Percentiles rank a stretch among this genome's conserved stretches.
Conservation (phyloP, 2,888 invertebrate genomes). For the Xestia xanthographa region DNA sequence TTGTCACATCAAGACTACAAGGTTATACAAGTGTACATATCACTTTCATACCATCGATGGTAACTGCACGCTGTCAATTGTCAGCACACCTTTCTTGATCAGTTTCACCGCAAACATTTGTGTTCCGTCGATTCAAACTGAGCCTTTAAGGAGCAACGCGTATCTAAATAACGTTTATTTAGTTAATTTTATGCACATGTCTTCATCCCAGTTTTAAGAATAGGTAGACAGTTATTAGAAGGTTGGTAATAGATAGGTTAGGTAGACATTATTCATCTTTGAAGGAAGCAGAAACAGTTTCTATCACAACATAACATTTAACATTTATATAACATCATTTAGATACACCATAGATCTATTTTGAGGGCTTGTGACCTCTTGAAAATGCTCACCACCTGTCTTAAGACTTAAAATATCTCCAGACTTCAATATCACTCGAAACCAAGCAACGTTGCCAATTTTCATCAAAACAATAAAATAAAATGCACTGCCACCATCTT, state of each 20-base stretch:
- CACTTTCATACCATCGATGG: conserved; percentile 75
- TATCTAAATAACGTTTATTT: background rate
- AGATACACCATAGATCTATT: too few species aligned
- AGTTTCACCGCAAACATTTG: conserved; percentile 78
- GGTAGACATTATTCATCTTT: background rate
- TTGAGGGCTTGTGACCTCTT: background rate
- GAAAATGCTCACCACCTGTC: background rate
- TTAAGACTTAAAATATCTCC: background rate
- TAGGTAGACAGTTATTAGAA: background rate
- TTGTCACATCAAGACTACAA: conserved; percentile 51
- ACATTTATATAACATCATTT: too few species aligned
- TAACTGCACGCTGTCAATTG: conserved; percentile 73
- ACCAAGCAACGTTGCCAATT: background rate
- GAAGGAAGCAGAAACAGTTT: background rate
- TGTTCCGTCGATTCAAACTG: conserved; percentile 53
- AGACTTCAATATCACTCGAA: background rate
- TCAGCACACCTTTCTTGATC: conserved; percentile 75
- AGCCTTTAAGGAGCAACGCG: conserved; percentile 21
- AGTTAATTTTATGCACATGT: background rate
- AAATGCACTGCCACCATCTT: background rate
- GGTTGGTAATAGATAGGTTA: too few species aligned
- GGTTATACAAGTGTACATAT: conserved; percentile 64
- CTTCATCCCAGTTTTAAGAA: background rate
- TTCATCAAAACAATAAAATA: background rate
- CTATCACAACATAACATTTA: too few species aligned